Percentiles rank a stretch among this genome's conserved stretches.
These are phyloP conservation scores for Anser brachyrhynchus DNA, from an alignment of 2,113 vertebrate species.

Conservation along the genomic window DNA sequence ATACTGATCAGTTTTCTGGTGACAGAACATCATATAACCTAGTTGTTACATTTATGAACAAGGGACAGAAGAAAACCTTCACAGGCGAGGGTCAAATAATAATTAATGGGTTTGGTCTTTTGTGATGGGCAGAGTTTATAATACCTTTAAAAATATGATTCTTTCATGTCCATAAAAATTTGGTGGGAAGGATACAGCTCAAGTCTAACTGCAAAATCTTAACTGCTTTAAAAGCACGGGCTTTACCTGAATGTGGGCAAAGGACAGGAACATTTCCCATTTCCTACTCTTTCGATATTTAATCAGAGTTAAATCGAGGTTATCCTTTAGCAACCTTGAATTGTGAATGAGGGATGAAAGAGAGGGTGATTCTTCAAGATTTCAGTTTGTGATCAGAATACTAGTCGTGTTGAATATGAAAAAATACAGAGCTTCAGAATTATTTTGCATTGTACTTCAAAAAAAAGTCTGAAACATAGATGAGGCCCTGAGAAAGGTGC, in stretches of 20 bases:
- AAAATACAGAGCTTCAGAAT: neutral
- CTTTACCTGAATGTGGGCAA: neutral
- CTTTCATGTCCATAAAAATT: neutral
- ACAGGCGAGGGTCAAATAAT: neutral
- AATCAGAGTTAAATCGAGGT: constrained; percentile 2
- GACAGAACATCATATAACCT: neutral
- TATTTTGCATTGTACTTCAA: neutral
- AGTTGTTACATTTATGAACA: neutral
- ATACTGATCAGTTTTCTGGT: neutral
- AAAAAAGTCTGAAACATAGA: neutral
- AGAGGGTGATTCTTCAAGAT: neutral
- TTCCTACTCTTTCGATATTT: constrained; percentile 8
- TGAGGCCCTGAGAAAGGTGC: neutral
- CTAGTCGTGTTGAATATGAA: neutral
- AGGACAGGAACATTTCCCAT: neutral
- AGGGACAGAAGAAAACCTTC: neutral
- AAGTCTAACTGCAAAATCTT: neutral
- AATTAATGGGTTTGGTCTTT: neutral
- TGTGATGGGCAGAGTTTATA: neutral
- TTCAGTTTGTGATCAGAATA: constrained; percentile 24
- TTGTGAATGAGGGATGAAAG: neutral
- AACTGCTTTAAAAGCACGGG: neutral
- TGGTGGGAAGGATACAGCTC: neutral
- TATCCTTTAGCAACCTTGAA: neutral
- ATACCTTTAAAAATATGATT: neutral